A percentile compares a stretch with the other conserved stretches of the same genome.
Evolutionary conservation across 1,140 invertebrate species (phyloP).

Genomic region (Drosophila quadrilineata): DNA sequence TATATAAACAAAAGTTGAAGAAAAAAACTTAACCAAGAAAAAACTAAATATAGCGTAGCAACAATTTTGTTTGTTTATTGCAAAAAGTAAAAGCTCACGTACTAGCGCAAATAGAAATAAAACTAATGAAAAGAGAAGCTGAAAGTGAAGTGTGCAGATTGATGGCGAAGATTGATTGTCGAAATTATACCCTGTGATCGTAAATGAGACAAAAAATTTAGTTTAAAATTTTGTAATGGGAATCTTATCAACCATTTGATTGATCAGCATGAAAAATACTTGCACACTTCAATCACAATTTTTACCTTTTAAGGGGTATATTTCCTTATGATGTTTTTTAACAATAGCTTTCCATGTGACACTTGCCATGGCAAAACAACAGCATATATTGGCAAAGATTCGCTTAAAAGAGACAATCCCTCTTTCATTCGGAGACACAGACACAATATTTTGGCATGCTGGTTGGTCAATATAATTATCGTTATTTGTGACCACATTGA

Average conservation of each 20-base stretch:
- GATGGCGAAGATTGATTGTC: too few relatives aligned
- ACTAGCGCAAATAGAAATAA: constrained; percentile 15
- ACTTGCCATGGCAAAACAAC: constrained; percentile 12
- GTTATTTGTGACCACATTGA: constrained; percentile 3
- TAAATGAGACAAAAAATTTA: too few relatives aligned
- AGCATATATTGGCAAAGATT: constrained; percentile 3
- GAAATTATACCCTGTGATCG: too few relatives aligned
- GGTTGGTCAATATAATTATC: constrained; percentile 20
- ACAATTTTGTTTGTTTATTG: constrained; percentile 20
- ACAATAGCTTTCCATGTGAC: too few relatives aligned
- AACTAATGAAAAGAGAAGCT: background rate
- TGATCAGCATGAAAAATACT: too few relatives aligned
- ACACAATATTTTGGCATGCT: constrained; percentile 27
- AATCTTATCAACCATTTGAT: too few relatives aligned
- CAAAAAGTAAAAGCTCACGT: constrained; percentile 37
- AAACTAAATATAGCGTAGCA: constrained; percentile 12
- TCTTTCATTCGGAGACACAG: background rate
- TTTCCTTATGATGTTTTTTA: too few relatives aligned
- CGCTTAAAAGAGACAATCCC: too few relatives aligned
- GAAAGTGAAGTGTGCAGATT: too few relatives aligned
- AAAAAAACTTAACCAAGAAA: constrained; percentile 4
- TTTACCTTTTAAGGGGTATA: too few relatives aligned
- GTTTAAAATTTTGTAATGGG: too few relatives aligned
- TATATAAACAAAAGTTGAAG: background rate
- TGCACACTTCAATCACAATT: too few relatives aligned